Base-by-base conservation (phyloP, 2,113 vertebrate species). In the Nerophis ophidion region DNA sequence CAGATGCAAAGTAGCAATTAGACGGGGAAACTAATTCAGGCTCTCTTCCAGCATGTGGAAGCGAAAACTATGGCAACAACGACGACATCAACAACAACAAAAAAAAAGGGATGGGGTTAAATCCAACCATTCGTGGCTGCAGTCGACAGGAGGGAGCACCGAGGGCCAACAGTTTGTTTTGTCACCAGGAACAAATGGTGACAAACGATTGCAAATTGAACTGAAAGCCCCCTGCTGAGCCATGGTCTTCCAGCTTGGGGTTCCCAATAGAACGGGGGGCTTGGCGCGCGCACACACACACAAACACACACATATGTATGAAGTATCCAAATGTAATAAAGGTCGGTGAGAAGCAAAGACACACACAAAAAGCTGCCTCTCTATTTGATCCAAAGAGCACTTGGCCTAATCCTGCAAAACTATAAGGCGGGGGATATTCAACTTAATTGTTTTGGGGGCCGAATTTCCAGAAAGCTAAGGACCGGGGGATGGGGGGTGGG, bases 201-300 rank as follows among this genome's bases (percentile, higher is more conserved):
- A 89, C 82, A 88, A 86, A 89, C 82, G 86, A 87, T 82, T 72
- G 83, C 89, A 89, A 89, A 90, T 89, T 89, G 87, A 75, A 86
- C 65, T 78, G 86, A 91, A 86, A 81, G 80, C 87, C 78, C 79
- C 88, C 84, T 47, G 86, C 75, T 74, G 87, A 77, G 87, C 84
- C 60, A 64, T 84, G 82, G 86, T 78, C 84, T 76, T 60, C 68
- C 65, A 51, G 47, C 64, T 9, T 4, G 76, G 72, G 78, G 70
- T 62, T 62, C 65, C 80, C 80, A 76, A 73, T 66, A 44, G 72
- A 76, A 60, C 79, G 79, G 70, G 60, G 64, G 57, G 74, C 82
- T 83, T 47, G 68, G 53, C n/a, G n/a, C n/a, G n/a, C n/a, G n/a
- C n/a, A n/a, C n/a, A n/a, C n/a, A n/a, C n/a, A n/a, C n/a, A n/a